Conservation (phyloP, 2,888 invertebrate species). For the Chymomyza procnemis region DNA sequence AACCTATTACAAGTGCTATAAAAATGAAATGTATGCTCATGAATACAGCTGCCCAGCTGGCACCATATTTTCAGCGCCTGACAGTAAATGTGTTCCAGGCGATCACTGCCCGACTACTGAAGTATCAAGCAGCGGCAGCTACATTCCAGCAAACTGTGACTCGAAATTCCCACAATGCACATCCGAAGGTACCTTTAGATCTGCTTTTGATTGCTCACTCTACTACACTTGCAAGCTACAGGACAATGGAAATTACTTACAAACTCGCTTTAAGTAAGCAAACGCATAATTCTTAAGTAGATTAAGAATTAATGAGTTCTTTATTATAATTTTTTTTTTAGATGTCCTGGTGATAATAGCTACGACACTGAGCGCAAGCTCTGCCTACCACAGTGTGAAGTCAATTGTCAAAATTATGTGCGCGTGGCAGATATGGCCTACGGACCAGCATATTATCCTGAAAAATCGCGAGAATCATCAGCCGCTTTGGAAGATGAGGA, state of each 20-base stretch:
- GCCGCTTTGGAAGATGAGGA: constrained; percentile 3
- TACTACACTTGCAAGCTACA: constrained; percentile 78
- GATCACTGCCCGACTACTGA: constrained; percentile 71
- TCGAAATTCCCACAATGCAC: constrained; percentile 76
- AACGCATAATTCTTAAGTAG: neutral
- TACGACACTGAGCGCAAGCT: constrained; percentile 52
- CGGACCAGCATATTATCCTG: constrained; percentile 24
- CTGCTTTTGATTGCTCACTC: constrained; percentile 75
- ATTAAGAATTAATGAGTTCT: neutral
- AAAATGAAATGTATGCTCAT: constrained; percentile 55
- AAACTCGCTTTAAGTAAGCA: constrained; percentile 75
- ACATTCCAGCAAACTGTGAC: constrained; percentile 66
- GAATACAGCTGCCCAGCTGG: constrained; percentile 73
- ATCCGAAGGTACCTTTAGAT: constrained; percentile 75
- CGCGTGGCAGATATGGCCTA: constrained; percentile 50
- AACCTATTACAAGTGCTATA: constrained; percentile 75
- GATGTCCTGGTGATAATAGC: constrained; percentile 66
- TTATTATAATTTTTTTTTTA: constrained; percentile 26
- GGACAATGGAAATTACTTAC: constrained; percentile 72
- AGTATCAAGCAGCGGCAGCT: constrained; percentile 64
- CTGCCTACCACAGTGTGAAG: constrained; percentile 60
- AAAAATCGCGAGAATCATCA: neutral
- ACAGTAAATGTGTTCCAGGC: constrained; percentile 68
- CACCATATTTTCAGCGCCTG: constrained; percentile 69
- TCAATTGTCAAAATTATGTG: constrained; percentile 52